Percentiles rank a stretch among this genome's conserved stretches.
Conservation (phyloP, 2,888 invertebrate species). For the Nymphalis c-album region DNA sequence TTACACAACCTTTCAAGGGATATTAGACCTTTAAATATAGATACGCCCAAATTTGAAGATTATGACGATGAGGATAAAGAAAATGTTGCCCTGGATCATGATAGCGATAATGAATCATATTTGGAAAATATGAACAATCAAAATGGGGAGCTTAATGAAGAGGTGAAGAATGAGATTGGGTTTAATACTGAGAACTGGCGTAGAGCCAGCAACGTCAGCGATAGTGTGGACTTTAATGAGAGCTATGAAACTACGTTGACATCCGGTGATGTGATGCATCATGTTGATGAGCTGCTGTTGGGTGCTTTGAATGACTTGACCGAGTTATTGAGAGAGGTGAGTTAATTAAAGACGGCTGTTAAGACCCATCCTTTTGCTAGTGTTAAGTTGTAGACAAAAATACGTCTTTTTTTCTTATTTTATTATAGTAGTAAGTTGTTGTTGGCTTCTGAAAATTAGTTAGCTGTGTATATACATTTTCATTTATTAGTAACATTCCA, state of each 20-base stretch:
- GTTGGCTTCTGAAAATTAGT: too few species aligned
- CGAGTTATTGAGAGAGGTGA: slow-evolving; percentile 77
- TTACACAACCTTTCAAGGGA: slow-evolving; percentile 55
- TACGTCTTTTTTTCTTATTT: too few species aligned
- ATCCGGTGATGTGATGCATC: slow-evolving; percentile 45
- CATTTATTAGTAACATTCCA: too few species aligned
- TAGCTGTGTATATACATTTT: too few species aligned
- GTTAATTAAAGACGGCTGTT: slow-evolving; percentile 17
- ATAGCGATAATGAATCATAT: slow-evolving; percentile 68
- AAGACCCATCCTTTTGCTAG: too few species aligned
- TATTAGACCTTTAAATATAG: slow-evolving; percentile 42
- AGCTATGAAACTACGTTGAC: slow-evolving; percentile 54
- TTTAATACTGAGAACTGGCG: slow-evolving; percentile 58
- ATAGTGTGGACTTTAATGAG: slow-evolving; percentile 58
- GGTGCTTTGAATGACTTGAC: slow-evolving; percentile 78
- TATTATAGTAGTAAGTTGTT: too few species aligned
- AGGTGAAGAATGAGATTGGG: slow-evolving; percentile 29
- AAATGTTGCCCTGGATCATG: slow-evolving; percentile 69
- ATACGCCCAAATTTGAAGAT: slow-evolving; percentile 40
- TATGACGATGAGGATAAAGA: slow-evolving; percentile 78
- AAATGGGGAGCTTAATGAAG: slow-evolving; percentile 40
- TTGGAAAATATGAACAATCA: slow-evolving; percentile 59
- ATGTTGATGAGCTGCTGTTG: slow-evolving; percentile 58
- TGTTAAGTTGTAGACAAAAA: too few species aligned
- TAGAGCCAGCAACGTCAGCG: slow-evolving; percentile 54